These are phyloP conservation scores for Nipponacmea schrenckii DNA, from an alignment of 2,888 invertebrate species.

Conservation along the genomic window DNA sequence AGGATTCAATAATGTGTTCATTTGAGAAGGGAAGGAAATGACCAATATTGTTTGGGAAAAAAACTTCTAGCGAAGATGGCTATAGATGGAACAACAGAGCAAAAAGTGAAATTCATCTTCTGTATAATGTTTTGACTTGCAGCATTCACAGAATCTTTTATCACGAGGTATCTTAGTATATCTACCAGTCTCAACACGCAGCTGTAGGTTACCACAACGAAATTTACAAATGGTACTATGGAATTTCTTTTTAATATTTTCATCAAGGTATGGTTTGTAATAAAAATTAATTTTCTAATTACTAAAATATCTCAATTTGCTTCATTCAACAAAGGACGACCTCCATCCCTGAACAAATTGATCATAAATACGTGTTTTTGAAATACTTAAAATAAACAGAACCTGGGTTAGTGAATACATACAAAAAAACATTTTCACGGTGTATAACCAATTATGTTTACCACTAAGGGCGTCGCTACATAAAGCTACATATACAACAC, in stretches of 20 bases:
- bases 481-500: not conserved
- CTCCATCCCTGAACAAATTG: not conserved
- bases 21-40: not conserved
- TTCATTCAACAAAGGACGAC: not conserved
- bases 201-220: not conserved
- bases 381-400: not conserved
- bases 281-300: not conserved
- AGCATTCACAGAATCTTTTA: not conserved
- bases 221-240: too few species aligned
- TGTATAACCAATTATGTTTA: not conserved
- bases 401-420: too few species aligned
- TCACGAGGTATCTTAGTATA: not conserved
- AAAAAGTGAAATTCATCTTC: constrained; percentile 4
- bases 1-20: not conserved
- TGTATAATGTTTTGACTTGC: not conserved
- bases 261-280: not conserved
- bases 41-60: not conserved
- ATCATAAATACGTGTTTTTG: not conserved
- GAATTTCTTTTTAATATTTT: not conserved
- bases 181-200: constrained; percentile 6
- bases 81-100: not conserved
- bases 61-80: too few species aligned
- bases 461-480: not conserved
- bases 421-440: too few species aligned
- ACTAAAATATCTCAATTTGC: constrained; percentile 2